Evolutionary conservation across 2,888 invertebrate genomes (phyloP), one percentile per base, ranked within the genome.

Genomic region (Calameuta idolon): DNA sequence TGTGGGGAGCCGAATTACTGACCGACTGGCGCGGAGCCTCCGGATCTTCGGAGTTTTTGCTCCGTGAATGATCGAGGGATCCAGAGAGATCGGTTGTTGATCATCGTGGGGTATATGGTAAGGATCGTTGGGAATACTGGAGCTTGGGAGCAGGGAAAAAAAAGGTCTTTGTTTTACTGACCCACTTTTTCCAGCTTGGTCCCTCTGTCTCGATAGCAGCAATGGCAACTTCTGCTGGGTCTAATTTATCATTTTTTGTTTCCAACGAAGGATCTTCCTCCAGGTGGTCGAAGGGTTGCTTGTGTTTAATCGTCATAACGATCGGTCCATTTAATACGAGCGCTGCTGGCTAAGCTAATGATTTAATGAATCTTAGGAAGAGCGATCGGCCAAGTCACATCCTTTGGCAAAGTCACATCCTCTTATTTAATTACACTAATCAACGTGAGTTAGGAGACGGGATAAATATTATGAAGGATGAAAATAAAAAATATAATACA

Each of bases 281-380:
- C 87, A 87, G 87, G 87, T 87, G 87, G 87, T 86, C 86, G 75
- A 77, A 74, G 74, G 71, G 74, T 5, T 74, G 74, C 15, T 74
- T 74, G 30, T 34, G 74, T 30, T 71, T 71, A 71, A 34, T 71
- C 35, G 35, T 37, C 34, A 33, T 35, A 11, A 74, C 74, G 74
- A 35, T 74, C 74, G 74, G 34, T 37, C 74, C 74, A 74, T 33
- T 71, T 71, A 71, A 74, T 74, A 35, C n/a, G 34, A 34, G 35
- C 34, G 74, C 34, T 12, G 74, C 37, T 71, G 30, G 37, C 30
- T 74, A 74, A 34, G 71, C 23, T 34, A 31, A 34, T 34, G 12
- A 33, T 71, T 33, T 34, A 31, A 31, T 71, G 71, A 34, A 71
- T 71, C 33, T 31, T 30, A 15, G 30, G 71, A 23, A 3, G 71